Conservation (phyloP, 2,113 vertebrate species). For the Glaucidium brasilianum region DNA sequence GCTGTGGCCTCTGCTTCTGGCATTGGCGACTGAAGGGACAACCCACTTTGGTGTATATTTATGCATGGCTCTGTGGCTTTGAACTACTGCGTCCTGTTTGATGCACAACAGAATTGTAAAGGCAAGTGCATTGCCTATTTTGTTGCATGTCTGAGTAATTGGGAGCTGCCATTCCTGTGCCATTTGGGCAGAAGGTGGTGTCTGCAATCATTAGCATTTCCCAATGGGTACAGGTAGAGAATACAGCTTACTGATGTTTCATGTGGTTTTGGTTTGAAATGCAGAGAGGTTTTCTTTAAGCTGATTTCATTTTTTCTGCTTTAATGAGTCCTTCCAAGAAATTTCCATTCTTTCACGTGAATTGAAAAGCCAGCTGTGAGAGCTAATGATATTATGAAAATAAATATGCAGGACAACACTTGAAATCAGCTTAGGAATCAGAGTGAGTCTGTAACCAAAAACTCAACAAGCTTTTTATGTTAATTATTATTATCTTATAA, state of each 20-base stretch:
- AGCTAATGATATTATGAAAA: constrained; percentile 44
- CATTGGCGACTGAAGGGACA: not conserved
- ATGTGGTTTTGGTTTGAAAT: not conserved
- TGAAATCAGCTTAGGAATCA: constrained; percentile 35
- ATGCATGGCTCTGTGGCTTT: not conserved
- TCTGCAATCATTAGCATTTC: not conserved
- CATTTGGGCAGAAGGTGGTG: not conserved
- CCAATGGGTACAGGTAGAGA: not conserved
- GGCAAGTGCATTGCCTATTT: not conserved
- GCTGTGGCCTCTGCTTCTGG: not conserved
- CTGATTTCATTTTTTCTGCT: constrained; percentile 17
- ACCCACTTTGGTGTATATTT: not conserved
- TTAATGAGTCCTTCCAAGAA: constrained; percentile 41
- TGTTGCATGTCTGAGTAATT: not conserved
- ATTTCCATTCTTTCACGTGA: constrained; percentile 5
- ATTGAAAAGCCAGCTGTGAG: constrained; percentile 31
- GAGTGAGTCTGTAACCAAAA: not conserved
- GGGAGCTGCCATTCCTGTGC: not conserved
- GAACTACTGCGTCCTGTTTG: not conserved
- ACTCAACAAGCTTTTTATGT: not conserved
- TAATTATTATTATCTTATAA: not conserved
- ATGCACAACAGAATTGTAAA: not conserved
- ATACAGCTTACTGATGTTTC: not conserved
- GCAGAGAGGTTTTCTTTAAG: not conserved
- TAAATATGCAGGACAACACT: constrained; percentile 8